A percentile compares a stretch with the other conserved stretches of the same genome.
phyloP scores from a whole-genome alignment of 2,888 invertebrate species.

The Lamellibrachia columna region DNA sequence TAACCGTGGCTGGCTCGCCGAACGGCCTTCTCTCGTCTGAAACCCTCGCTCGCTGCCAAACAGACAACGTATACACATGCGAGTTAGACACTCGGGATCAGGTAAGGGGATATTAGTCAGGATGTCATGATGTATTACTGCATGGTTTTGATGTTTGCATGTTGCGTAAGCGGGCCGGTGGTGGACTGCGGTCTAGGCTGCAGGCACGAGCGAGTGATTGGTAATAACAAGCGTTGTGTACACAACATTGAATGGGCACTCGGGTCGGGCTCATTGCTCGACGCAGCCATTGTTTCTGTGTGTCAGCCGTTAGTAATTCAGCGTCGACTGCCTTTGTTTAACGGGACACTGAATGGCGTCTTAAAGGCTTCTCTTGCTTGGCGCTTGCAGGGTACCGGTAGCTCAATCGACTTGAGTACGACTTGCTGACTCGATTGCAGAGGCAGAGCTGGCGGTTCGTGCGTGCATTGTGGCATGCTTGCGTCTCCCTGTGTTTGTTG shows the following conservation, averaged over 20 bases:
- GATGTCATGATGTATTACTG: not conserved
- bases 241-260: not conserved
- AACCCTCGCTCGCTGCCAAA: not conserved
- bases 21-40: not conserved
- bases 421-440: not conserved
- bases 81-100: not conserved
- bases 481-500: not conserved
- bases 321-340: not conserved
- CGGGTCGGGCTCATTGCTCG: constrained; percentile 1
- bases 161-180: not conserved
- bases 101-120: not conserved
- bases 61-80: not conserved
- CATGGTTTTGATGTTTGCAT: not conserved
- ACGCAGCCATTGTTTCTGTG: constrained; percentile 6
- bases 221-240: constrained; percentile 6
- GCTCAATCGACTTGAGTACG: not conserved
- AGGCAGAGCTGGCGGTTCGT: not conserved
- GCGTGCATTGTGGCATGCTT: constrained; percentile 11
- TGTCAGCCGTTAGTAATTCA: not conserved
- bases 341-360: not conserved
- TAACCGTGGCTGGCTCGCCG: not conserved
- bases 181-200: not conserved
- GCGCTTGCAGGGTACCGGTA: not conserved
- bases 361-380: not conserved
- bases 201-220: not conserved